A percentile compares a stretch with the other conserved stretches of the same genome.
These are phyloP conservation scores for Vanacampus margaritifer DNA, from an alignment of 2,113 vertebrate genomes.

Conservation along the genomic window DNA sequence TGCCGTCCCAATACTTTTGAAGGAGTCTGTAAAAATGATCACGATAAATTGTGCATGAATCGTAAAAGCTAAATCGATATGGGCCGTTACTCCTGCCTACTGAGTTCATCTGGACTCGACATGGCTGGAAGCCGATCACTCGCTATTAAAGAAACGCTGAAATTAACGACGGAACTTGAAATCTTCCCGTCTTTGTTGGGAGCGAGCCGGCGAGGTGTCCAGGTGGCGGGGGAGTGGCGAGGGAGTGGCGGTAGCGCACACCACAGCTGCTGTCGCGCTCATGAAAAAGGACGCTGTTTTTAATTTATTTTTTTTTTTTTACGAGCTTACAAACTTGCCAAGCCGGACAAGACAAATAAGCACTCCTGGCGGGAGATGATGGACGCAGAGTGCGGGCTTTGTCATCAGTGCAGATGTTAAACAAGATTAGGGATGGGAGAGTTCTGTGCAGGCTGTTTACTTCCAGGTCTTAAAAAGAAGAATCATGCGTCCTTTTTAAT, in stretches of 20 bases:
- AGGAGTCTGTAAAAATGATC: not conserved
- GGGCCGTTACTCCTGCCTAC: not conserved
- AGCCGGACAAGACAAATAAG: constrained; percentile 30
- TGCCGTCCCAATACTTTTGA: too few species aligned
- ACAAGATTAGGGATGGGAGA: constrained; percentile 14
- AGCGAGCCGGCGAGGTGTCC: not conserved
- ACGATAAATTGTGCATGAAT: not conserved
- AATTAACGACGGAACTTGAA: not conserved
- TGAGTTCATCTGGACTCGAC: not conserved
- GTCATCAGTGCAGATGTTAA: constrained; percentile 43
- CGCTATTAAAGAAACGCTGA: not conserved
- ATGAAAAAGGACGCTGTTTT: not conserved
- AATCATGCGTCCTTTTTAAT: constrained; percentile 6
- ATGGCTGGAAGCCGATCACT: not conserved
- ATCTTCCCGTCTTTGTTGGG: not conserved
- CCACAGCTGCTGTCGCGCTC: not conserved
- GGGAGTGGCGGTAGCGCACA: not conserved
- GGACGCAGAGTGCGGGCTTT: constrained; percentile 31
- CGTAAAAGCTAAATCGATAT: not conserved
- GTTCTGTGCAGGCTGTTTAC: constrained; percentile 20
- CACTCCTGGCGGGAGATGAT: constrained; percentile 3
- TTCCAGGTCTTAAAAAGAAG: constrained; percentile 17
- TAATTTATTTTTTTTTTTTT: not conserved
- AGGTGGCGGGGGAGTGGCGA: not conserved
- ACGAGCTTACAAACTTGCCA: constrained; percentile 18